phyloP scores from a whole-genome alignment of 2,113 vertebrate species.

The Ochotona princeps region DNA sequence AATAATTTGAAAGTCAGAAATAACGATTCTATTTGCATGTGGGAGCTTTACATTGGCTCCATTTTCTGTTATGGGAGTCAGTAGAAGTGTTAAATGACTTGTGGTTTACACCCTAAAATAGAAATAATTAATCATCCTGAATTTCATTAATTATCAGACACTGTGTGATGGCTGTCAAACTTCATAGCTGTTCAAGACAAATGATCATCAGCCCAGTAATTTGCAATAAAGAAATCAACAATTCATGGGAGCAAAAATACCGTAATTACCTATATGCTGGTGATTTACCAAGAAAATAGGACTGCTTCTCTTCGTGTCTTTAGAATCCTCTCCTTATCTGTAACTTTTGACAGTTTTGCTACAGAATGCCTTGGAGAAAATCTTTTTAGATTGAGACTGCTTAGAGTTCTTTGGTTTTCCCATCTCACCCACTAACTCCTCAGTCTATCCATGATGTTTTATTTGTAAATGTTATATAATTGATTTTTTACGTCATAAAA shows the following conservation, averaged over 20 bases:
- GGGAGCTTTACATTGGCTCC: not conserved
- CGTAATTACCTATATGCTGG: not conserved
- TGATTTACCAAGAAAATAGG: slow-evolving; percentile 16
- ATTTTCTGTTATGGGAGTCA: not conserved
- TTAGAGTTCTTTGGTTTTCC: no score
- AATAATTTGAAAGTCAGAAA: slow-evolving; percentile 44
- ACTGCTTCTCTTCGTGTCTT: not conserved
- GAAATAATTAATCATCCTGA: slow-evolving; percentile 43
- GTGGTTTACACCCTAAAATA: slow-evolving; percentile 43
- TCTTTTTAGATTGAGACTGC: no score
- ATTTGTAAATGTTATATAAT: not conserved
- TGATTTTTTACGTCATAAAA: slow-evolving; percentile 23
- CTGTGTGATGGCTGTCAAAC: not conserved
- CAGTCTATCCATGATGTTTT: not conserved
- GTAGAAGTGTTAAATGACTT: slow-evolving; percentile 21
- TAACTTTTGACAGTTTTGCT: no score
- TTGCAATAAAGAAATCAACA: not conserved
- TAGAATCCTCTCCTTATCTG: no score
- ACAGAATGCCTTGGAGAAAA: no score
- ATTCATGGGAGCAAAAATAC: not conserved
- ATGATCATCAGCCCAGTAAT: not conserved
- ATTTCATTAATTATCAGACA: slow-evolving; percentile 43
- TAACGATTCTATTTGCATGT: slow-evolving; percentile 30
- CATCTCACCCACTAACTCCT: not conserved
- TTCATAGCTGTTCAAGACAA: slow-evolving; percentile 45